Evolutionary conservation across 2,888 invertebrate species (phyloP).

Genomic region (Archaeoteleia sp.): DNA sequence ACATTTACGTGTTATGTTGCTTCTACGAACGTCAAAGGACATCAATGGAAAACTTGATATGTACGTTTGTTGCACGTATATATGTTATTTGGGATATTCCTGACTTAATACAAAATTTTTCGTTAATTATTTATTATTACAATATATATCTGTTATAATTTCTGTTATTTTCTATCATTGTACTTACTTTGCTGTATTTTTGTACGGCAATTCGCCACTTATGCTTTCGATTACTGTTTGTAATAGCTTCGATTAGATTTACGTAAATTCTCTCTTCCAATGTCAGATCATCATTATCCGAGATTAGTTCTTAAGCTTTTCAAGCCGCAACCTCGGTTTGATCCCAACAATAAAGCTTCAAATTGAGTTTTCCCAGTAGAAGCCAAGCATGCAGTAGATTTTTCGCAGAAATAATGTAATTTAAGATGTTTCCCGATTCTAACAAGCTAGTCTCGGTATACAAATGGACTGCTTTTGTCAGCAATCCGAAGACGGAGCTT

Average conservation of each 20-base stretch:
- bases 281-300: constrained; percentile 63
- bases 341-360: constrained; percentile 76
- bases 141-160: too few species aligned
- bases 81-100: too few species aligned
- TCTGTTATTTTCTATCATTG: too few species aligned
- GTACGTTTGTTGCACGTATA: too few species aligned
- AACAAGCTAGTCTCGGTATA: constrained; percentile 77
- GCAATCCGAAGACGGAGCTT: constrained; percentile 79
- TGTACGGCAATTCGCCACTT: constrained; percentile 75
- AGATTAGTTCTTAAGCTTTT: constrained; percentile 70
- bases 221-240: constrained; percentile 74
- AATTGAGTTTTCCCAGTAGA: constrained; percentile 75
- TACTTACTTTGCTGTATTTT: constrained; percentile 70
- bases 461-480: constrained; percentile 79
- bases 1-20: too few species aligned
- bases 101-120: too few species aligned
- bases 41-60: too few species aligned
- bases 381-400: constrained; percentile 76
- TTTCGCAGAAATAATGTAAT: constrained; percentile 72
- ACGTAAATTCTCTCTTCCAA: constrained; percentile 65
- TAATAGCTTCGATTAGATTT: constrained; percentile 73
- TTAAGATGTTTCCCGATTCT: constrained; percentile 77
- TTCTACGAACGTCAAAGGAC: too few species aligned
- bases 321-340: constrained; percentile 75
- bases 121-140: too few species aligned